These are phyloP conservation scores for Antheraea yamamai DNA, from an alignment of 2,888 invertebrate genomes.

Conservation along the genomic window DNA sequence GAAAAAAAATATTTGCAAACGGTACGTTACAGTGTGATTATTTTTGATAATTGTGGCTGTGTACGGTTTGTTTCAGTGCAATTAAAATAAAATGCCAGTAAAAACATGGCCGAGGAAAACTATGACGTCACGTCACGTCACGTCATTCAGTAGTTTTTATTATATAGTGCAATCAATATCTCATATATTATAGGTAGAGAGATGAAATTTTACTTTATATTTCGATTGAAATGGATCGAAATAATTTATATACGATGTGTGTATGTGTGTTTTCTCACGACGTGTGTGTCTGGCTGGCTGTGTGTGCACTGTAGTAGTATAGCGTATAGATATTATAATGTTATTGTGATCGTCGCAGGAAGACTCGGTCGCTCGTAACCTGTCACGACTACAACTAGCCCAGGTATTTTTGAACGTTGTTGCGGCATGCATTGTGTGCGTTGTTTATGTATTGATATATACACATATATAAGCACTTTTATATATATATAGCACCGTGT, in stretches of 20 bases:
- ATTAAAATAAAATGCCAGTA: not conserved
- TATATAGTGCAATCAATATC: too few relatives aligned
- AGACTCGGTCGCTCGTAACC: conserved; percentile 72
- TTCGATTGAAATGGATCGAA: too few relatives aligned
- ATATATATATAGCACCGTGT: conserved; percentile 13
- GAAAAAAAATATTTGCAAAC: too few relatives aligned
- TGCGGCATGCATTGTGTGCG: conserved; percentile 49
- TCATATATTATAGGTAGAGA: too few relatives aligned
- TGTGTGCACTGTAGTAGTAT: too few relatives aligned
- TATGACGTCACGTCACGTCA: not conserved
- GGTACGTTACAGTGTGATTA: too few relatives aligned
- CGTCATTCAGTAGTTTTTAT: not conserved
- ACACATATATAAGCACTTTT: conserved; percentile 2
- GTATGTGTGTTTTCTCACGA: too few relatives aligned
- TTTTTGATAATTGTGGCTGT: too few relatives aligned
- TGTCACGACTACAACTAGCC: conserved; percentile 69
- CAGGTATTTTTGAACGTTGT: conserved; percentile 60
- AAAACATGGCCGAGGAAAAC: not conserved
- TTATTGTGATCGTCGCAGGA: conserved; percentile 51
- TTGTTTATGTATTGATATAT: conserved; percentile 12
- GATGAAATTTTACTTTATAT: too few relatives aligned
- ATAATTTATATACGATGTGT: too few relatives aligned
- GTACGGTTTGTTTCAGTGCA: not conserved
- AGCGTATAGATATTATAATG: not conserved
- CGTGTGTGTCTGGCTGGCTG: too few relatives aligned